A percentile compares a stretch with the other conserved stretches of the same genome.
Conservation (phyloP, 2,797 vertebrate genomes). For the Eurystomus glaucurus region DNA sequence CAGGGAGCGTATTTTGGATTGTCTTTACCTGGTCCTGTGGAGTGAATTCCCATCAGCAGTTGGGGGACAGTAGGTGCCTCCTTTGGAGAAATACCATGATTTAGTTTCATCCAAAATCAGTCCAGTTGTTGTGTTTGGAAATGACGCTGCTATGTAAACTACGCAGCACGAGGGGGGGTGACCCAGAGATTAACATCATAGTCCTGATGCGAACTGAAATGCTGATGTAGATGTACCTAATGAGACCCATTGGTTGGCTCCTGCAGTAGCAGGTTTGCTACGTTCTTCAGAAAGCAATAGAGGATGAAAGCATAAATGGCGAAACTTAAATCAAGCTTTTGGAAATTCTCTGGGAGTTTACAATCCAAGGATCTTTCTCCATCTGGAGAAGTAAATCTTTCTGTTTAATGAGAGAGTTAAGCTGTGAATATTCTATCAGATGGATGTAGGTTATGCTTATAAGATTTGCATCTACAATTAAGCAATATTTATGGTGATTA, state of each 20-base stretch:
- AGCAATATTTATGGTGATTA: neutral
- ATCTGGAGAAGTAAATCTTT: neutral
- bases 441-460: neutral
- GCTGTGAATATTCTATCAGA: neutral
- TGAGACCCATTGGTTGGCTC: neutral
- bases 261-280: rapidly evolving
- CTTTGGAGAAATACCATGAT: neutral
- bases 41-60: neutral
- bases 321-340: neutral
- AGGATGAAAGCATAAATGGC: neutral
- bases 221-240: neutral
- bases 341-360: neutral
- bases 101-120: neutral
- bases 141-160: neutral
- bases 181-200: neutral
- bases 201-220: neutral
- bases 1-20: neutral
- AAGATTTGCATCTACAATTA: neutral
- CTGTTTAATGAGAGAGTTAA: neutral
- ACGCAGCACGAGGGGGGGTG: neutral
- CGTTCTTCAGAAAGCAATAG: neutral
- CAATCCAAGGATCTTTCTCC: neutral
- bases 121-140: neutral
- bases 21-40: neutral
- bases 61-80: neutral